phyloP scores from a whole-genome alignment of 2,888 invertebrate species.

The Drosophila crucigera region DNA sequence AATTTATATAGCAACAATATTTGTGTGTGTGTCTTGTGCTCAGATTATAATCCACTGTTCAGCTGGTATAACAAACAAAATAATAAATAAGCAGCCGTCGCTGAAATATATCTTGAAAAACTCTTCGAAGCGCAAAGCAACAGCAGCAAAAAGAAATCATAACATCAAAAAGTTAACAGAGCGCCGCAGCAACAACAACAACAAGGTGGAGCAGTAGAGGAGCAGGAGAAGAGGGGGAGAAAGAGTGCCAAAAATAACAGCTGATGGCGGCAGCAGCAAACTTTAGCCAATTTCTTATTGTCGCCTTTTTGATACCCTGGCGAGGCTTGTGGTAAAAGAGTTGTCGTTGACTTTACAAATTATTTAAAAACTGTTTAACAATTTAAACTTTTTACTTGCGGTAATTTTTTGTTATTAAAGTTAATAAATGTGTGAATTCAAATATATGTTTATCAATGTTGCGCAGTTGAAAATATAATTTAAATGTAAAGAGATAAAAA shows the following conservation, averaged over 20 bases:
- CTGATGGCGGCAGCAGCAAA: constrained; percentile 42
- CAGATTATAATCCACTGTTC: constrained; percentile 17
- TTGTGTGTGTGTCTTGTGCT: constrained; percentile 8
- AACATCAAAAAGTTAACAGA: constrained; percentile 60
- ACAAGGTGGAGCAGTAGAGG: not conserved
- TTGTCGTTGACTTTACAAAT: too few relatives aligned
- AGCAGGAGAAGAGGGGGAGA: not conserved
- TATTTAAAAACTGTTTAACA: not conserved
- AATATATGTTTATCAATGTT: not conserved
- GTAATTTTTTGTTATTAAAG: not conserved
- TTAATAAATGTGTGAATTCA: not conserved
- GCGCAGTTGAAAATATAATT: not conserved
- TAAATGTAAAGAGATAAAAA: not conserved
- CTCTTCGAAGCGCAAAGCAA: constrained; percentile 34
- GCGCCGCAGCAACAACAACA: constrained; percentile 16
- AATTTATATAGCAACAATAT: constrained; percentile 1
- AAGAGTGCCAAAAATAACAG: constrained; percentile 13
- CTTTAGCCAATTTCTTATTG: constrained; percentile 70
- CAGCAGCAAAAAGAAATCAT: constrained; percentile 61
- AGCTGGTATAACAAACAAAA: constrained; percentile 32
- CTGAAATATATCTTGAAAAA: constrained; percentile 26
- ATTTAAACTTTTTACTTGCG: not conserved
- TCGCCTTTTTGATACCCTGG: not conserved
- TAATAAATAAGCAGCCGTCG: constrained; percentile 41
- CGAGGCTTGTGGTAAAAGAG: not conserved